A percentile compares a stretch with the other conserved stretches of the same genome.
Evolutionary conservation across 2,888 invertebrate species (phyloP).

Genomic region (Latrodectus elegans): DNA sequence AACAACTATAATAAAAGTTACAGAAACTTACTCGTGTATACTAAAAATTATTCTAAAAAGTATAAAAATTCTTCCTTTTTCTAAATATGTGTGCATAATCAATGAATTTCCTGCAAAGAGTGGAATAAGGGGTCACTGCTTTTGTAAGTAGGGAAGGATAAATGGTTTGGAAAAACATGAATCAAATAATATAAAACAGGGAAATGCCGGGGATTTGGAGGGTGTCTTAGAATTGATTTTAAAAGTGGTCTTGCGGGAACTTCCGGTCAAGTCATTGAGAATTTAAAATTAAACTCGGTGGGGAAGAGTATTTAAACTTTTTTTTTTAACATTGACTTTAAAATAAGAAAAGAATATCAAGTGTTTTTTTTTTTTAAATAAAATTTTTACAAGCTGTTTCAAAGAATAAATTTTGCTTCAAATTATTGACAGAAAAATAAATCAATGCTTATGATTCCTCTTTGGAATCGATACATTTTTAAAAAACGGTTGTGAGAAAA

Average conservation of each 20-base stretch:
- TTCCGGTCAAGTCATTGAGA: slow-evolving; percentile 64
- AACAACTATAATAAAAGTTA: too few species aligned
- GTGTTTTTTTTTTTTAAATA: neutral
- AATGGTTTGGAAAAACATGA: too few species aligned
- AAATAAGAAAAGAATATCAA: neutral
- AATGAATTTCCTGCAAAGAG: too few species aligned
- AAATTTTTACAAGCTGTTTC: neutral
- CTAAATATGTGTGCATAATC: too few species aligned
- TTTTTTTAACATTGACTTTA: neutral
- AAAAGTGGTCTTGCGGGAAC: slow-evolving; percentile 39
- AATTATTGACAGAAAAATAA: neutral
- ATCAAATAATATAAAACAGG: too few species aligned
- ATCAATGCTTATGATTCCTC: neutral
- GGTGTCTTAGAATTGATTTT: slow-evolving; percentile 52
- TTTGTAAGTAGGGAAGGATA: too few species aligned
- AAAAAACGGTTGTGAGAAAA: too few species aligned
- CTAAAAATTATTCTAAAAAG: too few species aligned
- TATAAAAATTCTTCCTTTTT: too few species aligned
- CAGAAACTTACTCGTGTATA: too few species aligned
- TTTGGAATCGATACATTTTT: too few species aligned
- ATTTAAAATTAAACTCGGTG: slow-evolving; percentile 65
- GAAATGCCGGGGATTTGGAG: neutral
- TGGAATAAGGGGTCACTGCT: too few species aligned
- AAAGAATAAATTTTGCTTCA: neutral
- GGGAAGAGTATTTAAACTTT: slow-evolving; percentile 37